Base-by-base conservation (phyloP, 2,888 invertebrate genomes). In the Xestia rhomboidea region DNA sequence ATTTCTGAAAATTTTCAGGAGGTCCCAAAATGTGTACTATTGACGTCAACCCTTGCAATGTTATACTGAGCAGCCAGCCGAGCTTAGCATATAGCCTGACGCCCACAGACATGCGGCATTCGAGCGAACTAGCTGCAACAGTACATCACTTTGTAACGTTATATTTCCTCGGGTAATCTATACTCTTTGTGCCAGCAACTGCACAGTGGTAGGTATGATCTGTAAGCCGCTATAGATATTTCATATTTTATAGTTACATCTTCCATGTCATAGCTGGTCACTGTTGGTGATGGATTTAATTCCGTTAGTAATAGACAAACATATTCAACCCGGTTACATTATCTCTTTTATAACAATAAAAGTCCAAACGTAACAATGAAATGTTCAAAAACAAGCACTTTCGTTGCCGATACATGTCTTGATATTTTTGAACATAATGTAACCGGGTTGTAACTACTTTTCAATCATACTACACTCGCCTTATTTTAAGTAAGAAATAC, bases 1-100 rank as follows among this genome's bases (percentile, higher is more conserved):
- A 92, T 96, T 96, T 96, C 96, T 94, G 96, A 96, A 96, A 95
- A 94, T 93, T 95, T 96, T 95, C 95, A 96, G 96, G 89, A 93
- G 90, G 86, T 90, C 92, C 91, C 91, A 94, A 94, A 93, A 93
- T 91, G 87, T 86, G 77, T 93, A 93, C 87, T 90, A 89, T 87
- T 88, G 85, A 89, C 87, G 89, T 86, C 89, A 91, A 92, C 90
- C 90, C 91, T 91, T 89, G 90, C 90, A 90, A 92, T 91, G 91
- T 90, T 91, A 72, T 68, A 73, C 66, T 44, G 73, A 62, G 63
- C 67, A 79, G 27, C 57, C 34, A 83, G 66, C 67, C 71, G 13
- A 62, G 68, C 75, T 64, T 49, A 38, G 62, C 51, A 66, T 69
- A 49, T 63, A 77, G 67, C 41, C 63, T 72, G 46, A 46, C 49